These are phyloP conservation scores for Bovichtus diacanthus DNA, from an alignment of 2,797 vertebrate genomes.

Conservation along the genomic window DNA sequence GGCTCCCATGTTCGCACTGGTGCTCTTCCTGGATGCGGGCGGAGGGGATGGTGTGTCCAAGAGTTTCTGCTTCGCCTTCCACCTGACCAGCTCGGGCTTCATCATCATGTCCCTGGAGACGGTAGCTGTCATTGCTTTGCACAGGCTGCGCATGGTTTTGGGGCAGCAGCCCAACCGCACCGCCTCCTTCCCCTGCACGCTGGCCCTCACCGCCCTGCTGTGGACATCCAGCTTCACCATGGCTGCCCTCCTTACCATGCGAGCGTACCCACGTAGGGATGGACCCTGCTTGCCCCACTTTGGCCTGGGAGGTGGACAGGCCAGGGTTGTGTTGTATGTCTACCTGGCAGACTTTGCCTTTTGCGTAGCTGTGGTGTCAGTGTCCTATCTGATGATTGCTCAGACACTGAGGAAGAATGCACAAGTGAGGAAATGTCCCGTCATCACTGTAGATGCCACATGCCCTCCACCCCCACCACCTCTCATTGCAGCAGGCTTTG, in stretches of 20 bases:
- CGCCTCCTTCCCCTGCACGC: conserved; percentile 91
- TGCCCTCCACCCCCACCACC: conserved; percentile 83
- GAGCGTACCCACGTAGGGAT: conserved; percentile 85
- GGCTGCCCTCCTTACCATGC: conserved; percentile 90
- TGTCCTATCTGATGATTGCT: conserved; percentile 95
- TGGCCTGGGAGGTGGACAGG: conserved; percentile 84
- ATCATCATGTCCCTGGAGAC: conserved; percentile 98
- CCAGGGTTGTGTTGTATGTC: conserved; percentile 89
- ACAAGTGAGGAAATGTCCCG: conserved; percentile 88
- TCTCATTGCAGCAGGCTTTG: conserved; percentile 83
- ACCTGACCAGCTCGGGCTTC: conserved; percentile 94
- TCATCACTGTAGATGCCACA: conserved; percentile 85
- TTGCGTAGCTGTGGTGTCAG: conserved; percentile 92
- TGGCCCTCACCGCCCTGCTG: conserved; percentile 91
- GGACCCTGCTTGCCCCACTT: conserved; percentile 94
- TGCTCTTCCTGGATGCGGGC: conserved; percentile 90
- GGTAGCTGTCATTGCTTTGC: conserved; percentile 94
- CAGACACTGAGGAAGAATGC: conserved; percentile 92
- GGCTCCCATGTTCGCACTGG: conserved; percentile 94
- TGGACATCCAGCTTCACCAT: conserved; percentile 96
- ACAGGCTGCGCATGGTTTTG: conserved; percentile 94
- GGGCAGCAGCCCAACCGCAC: conserved; percentile 92
- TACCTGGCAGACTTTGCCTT: conserved; percentile 95
- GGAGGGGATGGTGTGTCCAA: conserved; percentile 85
- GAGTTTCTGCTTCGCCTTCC: conserved; percentile 96